Conservation (phyloP, 1,140 invertebrate species). For the Trichonephila inaurata region DNA sequence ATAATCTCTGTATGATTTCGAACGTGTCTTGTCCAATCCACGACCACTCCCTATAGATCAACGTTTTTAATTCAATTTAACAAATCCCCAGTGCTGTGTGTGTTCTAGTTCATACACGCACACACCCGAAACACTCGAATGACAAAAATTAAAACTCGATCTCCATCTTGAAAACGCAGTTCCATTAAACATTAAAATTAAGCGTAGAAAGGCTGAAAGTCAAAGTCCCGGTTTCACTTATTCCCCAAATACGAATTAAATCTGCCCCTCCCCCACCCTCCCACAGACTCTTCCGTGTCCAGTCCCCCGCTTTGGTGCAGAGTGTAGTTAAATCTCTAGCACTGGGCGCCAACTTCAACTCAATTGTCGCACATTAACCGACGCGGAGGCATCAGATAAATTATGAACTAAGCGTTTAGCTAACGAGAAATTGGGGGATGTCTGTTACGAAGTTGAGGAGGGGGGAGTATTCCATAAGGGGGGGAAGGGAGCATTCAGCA, state of each 20-base stretch:
- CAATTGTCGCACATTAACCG: slow-evolving; percentile 68
- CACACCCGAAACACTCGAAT: too few species aligned
- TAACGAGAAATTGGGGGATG: slow-evolving; percentile 66
- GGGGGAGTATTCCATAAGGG: neutral
- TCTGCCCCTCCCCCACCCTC: neutral
- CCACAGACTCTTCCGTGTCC: neutral
- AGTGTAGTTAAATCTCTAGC: slow-evolving; percentile 21
- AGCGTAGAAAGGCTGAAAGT: neutral
- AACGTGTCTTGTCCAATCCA: too few species aligned
- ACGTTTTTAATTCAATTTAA: too few species aligned
- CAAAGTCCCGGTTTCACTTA: slow-evolving; percentile 10
- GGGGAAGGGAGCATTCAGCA: slow-evolving; percentile 3
- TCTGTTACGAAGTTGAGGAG: neutral
- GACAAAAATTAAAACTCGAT: too few species aligned
- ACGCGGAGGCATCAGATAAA: slow-evolving; percentile 51
- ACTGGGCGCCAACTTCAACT: slow-evolving; percentile 35
- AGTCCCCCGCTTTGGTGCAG: neutral
- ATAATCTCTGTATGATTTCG: too few species aligned
- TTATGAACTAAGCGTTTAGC: slow-evolving; percentile 74
- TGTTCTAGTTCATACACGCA: too few species aligned
- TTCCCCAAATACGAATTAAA: slow-evolving; percentile 68
- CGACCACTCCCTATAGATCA: too few species aligned
- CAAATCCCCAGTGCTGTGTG: too few species aligned
- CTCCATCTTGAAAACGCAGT: neutral
- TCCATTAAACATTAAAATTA: slow-evolving; percentile 1